These are phyloP conservation scores for Apostichopus japonicus DNA, from an alignment of 35 echinoderm and acorn worm genomes.

Conservation along the genomic window DNA sequence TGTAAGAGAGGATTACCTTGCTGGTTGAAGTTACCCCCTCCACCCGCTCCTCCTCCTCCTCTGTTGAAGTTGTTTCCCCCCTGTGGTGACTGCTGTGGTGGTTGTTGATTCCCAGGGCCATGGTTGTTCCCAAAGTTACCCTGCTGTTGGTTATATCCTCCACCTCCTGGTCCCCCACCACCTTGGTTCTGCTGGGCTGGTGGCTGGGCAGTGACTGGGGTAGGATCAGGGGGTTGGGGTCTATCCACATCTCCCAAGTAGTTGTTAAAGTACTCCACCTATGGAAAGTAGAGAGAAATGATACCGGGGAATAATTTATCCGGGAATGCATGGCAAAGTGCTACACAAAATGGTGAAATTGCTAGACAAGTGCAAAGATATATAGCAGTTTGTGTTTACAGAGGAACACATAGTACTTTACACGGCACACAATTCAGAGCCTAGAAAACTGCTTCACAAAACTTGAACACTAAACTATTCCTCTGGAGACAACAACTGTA, in stretches of 20 bases:
- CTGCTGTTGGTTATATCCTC: constrained; percentile 55
- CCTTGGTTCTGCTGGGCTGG: constrained; percentile 35
- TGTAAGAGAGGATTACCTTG: neutral
- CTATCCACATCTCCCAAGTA: constrained; percentile 80
- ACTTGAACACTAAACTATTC: too few species aligned
- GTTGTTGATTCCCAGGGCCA: neutral
- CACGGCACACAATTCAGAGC: too few species aligned
- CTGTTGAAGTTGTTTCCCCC: constrained; percentile 20
- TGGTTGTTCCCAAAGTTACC: constrained; percentile 36
- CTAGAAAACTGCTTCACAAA: too few species aligned
- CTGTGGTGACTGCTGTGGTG: neutral
- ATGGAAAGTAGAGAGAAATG: neutral
- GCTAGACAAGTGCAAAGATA: too few species aligned
- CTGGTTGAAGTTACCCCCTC: neutral
- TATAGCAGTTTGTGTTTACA: too few species aligned
- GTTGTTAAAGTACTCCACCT: constrained; percentile 98
- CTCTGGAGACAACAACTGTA: too few species aligned
- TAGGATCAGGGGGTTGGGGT: constrained; percentile 79
- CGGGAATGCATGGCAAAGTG: too few species aligned
- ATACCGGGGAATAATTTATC: too few species aligned
- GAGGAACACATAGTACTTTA: too few species aligned
- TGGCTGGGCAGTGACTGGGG: constrained; percentile 21
- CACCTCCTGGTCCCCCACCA: constrained; percentile 1
- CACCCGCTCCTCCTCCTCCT: constrained; percentile 18
- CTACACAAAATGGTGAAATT: too few species aligned